Conservation (phyloP, 2,888 invertebrate genomes). For the Drosophila mimica region DNA sequence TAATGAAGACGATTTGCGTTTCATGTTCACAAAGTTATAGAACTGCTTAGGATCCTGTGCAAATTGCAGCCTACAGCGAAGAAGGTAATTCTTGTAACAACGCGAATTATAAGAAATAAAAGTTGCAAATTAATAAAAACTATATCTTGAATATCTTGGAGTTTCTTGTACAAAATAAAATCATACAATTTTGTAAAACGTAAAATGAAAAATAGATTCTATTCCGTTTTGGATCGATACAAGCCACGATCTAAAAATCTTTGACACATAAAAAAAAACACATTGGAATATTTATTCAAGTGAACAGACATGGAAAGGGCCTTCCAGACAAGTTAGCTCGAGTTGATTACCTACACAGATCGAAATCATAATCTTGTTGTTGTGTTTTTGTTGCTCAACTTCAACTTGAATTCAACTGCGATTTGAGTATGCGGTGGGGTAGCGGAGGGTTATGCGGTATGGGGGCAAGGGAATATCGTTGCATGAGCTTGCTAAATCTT, state of each 20-base stretch:
- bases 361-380: conserved; percentile 1
- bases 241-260: neutral
- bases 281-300: neutral
- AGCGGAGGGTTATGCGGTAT: conserved; percentile 1
- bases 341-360: neutral
- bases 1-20: too few relatives aligned
- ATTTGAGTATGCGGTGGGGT: conserved; percentile 26
- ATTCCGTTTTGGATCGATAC: neutral
- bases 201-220: neutral
- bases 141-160: too few relatives aligned
- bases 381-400: conserved; percentile 40
- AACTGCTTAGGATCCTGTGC: too few relatives aligned
- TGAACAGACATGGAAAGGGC: neutral
- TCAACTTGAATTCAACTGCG: conserved; percentile 38
- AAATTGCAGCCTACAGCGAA: too few relatives aligned
- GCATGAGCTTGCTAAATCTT: conserved; percentile 31
- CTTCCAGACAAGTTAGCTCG: conserved; percentile 1
- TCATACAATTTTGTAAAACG: neutral
- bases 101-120: too few relatives aligned
- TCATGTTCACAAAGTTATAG: too few relatives aligned
- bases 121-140: too few relatives aligned
- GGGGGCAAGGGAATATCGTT: conserved; percentile 2
- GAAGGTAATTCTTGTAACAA: too few relatives aligned
- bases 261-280: neutral
- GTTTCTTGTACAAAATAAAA: too few relatives aligned